Evolutionary conservation across 2,888 invertebrate species (phyloP).

Genomic region (Brenthis ino): DNA sequence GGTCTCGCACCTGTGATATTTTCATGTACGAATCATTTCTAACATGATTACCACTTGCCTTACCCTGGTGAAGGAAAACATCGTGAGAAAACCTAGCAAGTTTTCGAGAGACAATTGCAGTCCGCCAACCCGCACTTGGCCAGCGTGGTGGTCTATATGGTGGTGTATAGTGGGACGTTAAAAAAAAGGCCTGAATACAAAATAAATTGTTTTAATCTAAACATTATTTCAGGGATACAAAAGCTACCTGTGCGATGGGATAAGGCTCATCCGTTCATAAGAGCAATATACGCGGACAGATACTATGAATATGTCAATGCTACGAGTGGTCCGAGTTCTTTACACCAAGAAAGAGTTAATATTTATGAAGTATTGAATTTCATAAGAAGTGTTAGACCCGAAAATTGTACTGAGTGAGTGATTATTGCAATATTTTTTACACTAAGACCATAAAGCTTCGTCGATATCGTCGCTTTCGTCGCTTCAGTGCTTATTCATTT

Average conservation of each 20-base stretch:
- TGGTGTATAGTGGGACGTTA: too few relatives aligned
- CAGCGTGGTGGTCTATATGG: too few relatives aligned
- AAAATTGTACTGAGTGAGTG: constrained; percentile 83
- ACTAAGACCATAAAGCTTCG: not conserved
- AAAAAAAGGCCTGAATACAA: too few relatives aligned
- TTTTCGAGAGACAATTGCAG: too few relatives aligned
- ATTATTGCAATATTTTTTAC: not conserved
- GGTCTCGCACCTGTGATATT: too few relatives aligned
- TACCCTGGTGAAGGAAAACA: too few relatives aligned
- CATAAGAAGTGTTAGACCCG: constrained; percentile 86
- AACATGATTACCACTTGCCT: too few relatives aligned
- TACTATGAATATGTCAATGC: constrained; percentile 89
- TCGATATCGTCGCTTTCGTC: too few relatives aligned
- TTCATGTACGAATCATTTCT: too few relatives aligned
- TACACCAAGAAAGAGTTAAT: constrained; percentile 86
- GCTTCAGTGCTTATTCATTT: too few relatives aligned
- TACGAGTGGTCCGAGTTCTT: constrained; percentile 84
- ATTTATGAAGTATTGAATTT: constrained; percentile 90
- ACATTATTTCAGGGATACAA: constrained; percentile 86
- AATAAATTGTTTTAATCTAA: constrained; percentile 4
- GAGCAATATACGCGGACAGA: constrained; percentile 88
- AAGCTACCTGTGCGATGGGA: constrained; percentile 93
- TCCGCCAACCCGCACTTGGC: too few relatives aligned
- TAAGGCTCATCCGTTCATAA: constrained; percentile 85
- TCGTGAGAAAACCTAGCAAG: too few relatives aligned